A percentile compares a stretch with the other conserved stretches of the same genome.
phyloP scores from a whole-genome alignment of 2,797 vertebrate genomes.

The Epinephelus malabaricus region DNA sequence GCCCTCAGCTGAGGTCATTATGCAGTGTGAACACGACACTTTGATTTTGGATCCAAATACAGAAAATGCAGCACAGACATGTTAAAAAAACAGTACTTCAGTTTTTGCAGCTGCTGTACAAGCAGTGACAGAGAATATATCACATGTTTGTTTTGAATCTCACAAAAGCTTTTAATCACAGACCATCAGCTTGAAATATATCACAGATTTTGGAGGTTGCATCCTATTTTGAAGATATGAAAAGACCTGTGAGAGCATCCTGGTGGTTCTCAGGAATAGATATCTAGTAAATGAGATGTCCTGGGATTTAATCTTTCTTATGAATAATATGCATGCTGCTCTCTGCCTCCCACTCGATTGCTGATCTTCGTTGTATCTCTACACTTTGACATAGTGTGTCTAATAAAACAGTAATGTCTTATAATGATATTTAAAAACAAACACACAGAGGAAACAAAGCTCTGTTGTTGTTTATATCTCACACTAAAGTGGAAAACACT shows the following conservation, averaged over 20 bases:
- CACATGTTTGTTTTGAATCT: not conserved
- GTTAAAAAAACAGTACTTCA: not conserved
- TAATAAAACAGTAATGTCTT: conserved; percentile 12
- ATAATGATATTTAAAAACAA: conserved; percentile 2
- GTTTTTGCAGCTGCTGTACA: not conserved
- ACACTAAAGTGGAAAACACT: not conserved
- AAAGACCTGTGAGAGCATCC: conserved; percentile 26
- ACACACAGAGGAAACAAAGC: conserved; percentile 8
- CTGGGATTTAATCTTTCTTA: conserved; percentile 40
- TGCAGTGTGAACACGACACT: conserved; percentile 9
- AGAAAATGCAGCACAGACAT: not conserved
- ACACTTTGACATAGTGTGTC: conserved; percentile 5
- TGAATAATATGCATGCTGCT: conserved; percentile 38
- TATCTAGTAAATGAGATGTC: conserved; percentile 46
- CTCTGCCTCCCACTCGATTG: conserved; percentile 16
- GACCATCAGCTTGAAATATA: conserved; percentile 1
- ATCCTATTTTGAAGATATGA: conserved; percentile 14
- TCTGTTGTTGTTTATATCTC: not conserved
- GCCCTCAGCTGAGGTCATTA: conserved; percentile 13
- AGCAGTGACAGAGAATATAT: not conserved
- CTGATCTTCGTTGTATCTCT: conserved; percentile 15
- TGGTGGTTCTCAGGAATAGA: conserved; percentile 27
- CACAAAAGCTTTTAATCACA: conserved; percentile 13
- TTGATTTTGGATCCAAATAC: conserved; percentile 14
- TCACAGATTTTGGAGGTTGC: not conserved